Evolutionary conservation across 2,113 vertebrate genomes (phyloP), one percentile per base, ranked within the genome.

Genomic region (Limnothrissa miodon): DNA sequence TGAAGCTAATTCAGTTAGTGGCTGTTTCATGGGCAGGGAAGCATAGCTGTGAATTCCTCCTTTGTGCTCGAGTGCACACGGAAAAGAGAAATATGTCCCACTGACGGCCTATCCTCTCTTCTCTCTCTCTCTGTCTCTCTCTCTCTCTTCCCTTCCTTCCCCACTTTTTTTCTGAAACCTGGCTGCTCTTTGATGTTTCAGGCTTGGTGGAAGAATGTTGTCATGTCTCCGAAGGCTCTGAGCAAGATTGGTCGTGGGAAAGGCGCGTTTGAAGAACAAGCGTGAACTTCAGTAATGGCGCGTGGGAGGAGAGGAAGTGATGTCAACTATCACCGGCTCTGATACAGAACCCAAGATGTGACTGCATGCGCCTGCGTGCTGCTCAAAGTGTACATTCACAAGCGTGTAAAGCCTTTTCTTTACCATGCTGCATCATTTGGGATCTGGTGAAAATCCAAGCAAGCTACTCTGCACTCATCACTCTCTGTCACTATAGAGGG

Each of bases 201-300:
- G 85, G 89, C 83, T 90, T 78, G 0, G 39, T 80, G 45, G 83
- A 78, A 78, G 6, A 11, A 42, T 46, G 59, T 80, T 80, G 53
- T 81, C 51, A 46, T 79, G 53, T 90, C 87, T 87, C 90, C 83
- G 85, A 86, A 88, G 87, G 84, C 84, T 88, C 89, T 88, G 87
- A 91, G 91, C 84, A 81, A 86, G 79, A 82, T 81, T 82, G 83
- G 62, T 39, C 42, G 51, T 59, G 66, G 56, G 70, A 87, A 84
- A 85, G 87, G 83, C 39, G 51, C 79, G 45, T 93, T 91, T 92
- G 92, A 93, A 90, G 88, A 86, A 83, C 85, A 51, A 85, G 88
- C 78, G 84, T 82, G 87, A 89, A 89, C 89, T 90, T 86, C 85
- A 83, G 87, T 93, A 91, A 93, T 93, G 89, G 85, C 85, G 86